phyloP scores from a whole-genome alignment of 2,888 invertebrate species.

The Chironomus tentans region DNA sequence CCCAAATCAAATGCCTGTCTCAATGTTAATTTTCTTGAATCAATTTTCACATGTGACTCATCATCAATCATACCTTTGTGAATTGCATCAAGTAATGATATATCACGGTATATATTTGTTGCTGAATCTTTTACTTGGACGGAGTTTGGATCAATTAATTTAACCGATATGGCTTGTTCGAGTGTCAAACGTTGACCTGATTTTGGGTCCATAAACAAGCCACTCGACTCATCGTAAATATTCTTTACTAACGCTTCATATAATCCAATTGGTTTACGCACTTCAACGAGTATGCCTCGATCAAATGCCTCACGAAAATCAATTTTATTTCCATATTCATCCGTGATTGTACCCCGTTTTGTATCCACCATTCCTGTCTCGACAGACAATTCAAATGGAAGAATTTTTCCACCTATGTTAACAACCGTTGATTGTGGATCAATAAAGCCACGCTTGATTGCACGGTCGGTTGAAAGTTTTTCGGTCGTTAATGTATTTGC shows the following conservation, averaged over 20 bases:
- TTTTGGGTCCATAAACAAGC: constrained; percentile 73
- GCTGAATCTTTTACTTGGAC: constrained; percentile 72
- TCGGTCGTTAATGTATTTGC: constrained; percentile 71
- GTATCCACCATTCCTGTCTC: constrained; percentile 67
- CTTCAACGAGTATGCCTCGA: constrained; percentile 70
- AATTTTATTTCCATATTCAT: constrained; percentile 53
- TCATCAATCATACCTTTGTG: constrained; percentile 66
- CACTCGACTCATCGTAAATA: constrained; percentile 67
- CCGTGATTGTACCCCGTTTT: constrained; percentile 57
- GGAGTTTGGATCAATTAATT: constrained; percentile 74
- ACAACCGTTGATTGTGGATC: constrained; percentile 81
- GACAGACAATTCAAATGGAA: constrained; percentile 76
- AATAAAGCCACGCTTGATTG: constrained; percentile 73
- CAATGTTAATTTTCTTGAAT: constrained; percentile 54
- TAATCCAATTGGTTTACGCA: constrained; percentile 68
- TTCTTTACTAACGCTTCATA: constrained; percentile 75
- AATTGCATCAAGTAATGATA: constrained; percentile 70
- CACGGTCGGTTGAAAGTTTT: constrained; percentile 69
- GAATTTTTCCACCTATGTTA: constrained; percentile 66
- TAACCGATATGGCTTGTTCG: constrained; percentile 69
- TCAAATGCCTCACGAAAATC: constrained; percentile 82
- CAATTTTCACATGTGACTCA: constrained; percentile 4
- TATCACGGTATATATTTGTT: constrained; percentile 64
- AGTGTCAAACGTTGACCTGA: constrained; percentile 69
- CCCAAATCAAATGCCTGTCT: constrained; percentile 71